Evolutionary conservation across 1,140 invertebrate species (phyloP), one percentile per base, ranked within the genome.

Genomic region (Leguminivora glycinivorella): DNA sequence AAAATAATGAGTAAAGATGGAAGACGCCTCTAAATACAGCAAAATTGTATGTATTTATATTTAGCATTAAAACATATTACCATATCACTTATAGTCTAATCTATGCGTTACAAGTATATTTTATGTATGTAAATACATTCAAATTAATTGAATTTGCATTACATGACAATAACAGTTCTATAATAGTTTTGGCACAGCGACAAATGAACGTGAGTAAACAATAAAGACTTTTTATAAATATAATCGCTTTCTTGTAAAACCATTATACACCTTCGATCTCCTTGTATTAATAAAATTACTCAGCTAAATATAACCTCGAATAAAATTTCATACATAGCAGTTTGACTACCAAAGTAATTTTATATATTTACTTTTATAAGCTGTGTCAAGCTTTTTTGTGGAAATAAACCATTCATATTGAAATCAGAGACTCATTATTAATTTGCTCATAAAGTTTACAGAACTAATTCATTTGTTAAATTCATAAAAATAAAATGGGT

Each of bases 1-100:
- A 82, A 89, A 87, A 81, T 81, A 83, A 88, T 86, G 80, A 89
- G 79, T 88, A 86, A 52, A 88, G 85, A 87, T 89, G 87, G 87
- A 91, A 89, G 89, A 89, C 89, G 89, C 87, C 84, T 83, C 86
- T 89, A 89, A 89, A 88, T 89, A 91, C 87, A 91, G 87, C 89
- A 89, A 85, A 87, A 84, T 87, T 85, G 78, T 90, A 87, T 85
- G 81, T 85, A 82, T 84, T 85, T 83, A 75, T 84, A 79, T 83
- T 88, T 85, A 89, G 85, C 82, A 82, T 88, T 76, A 82, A 83
- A 84, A 84, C 86, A 83, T 70, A 79, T 83, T 80, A 77, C 73
- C 81, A 84, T 84, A 89, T 91, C 85, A 88, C 86, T 91, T 89
- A 89, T 71, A 70, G 74, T 72, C 86, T 90, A 89, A 79, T 82